Evolutionary conservation across 2,797 vertebrate species (phyloP).

Genomic region (Helarctos malayanus): DNA sequence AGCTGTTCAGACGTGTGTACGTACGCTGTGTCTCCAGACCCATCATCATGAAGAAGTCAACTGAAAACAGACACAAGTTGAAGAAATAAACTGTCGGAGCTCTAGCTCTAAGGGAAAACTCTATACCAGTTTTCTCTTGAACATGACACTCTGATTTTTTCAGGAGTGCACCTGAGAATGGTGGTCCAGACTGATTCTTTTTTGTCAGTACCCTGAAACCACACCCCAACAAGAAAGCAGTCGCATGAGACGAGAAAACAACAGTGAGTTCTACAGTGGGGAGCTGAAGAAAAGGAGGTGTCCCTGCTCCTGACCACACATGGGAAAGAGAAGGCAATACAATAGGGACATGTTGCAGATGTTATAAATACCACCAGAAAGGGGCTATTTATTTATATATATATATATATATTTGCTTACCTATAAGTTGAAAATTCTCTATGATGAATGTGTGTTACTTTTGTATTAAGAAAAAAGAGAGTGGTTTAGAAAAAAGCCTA

Average conservation of each 20-base stretch:
- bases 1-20: neutral
- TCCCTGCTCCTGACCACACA: neutral
- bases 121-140: neutral
- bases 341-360: neutral
- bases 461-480: neutral
- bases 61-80: neutral
- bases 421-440: neutral
- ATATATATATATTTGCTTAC: neutral
- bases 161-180: neutral
- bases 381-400: neutral
- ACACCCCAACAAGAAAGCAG: neutral
- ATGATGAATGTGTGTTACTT: neutral
- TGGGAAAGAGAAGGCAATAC: neutral
- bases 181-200: neutral
- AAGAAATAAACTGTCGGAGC: neutral
- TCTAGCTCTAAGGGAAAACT: neutral
- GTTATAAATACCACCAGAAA: neutral
- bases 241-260: neutral
- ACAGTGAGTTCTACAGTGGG: neutral
- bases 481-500: neutral
- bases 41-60: neutral
- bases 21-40: neutral
- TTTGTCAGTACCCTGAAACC: neutral
- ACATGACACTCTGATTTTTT: neutral
- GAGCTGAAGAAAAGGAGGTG: neutral